Conservation (phyloP, 2,888 invertebrate species). For the Habroteleia sp. region DNA sequence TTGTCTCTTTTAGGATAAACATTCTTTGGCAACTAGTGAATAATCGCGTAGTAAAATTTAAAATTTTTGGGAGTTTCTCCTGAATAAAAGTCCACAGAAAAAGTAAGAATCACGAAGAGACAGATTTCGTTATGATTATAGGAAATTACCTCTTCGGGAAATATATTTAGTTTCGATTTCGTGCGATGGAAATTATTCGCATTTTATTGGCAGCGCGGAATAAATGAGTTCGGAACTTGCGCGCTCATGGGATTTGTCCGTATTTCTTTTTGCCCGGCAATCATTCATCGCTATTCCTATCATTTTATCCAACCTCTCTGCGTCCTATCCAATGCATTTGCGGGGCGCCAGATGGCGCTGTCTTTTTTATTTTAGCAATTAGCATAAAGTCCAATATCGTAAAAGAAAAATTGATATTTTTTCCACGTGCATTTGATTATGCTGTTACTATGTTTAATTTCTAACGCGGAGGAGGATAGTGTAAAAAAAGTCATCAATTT, state of each 20-base stretch:
- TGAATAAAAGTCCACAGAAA: too few relatives aligned
- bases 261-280: constrained; percentile 31
- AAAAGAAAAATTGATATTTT: too few relatives aligned
- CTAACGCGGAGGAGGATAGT: too few relatives aligned
- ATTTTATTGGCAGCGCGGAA: constrained; percentile 75
- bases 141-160: constrained; percentile 57
- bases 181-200: constrained; percentile 73
- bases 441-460: too few relatives aligned
- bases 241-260: constrained; percentile 42
- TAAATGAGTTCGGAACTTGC: constrained; percentile 71
- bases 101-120: too few relatives aligned
- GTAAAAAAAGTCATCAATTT: too few relatives aligned
- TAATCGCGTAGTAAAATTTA: too few relatives aligned
- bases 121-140: constrained; percentile 46
- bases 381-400: constrained; percentile 21
- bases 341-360: constrained; percentile 14
- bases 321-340: constrained; percentile 20
- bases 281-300: constrained; percentile 42
- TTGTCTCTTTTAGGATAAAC: too few relatives aligned
- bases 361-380: constrained; percentile 27
- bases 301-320: constrained; percentile 38
- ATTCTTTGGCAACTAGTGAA: too few relatives aligned
- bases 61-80: too few relatives aligned
- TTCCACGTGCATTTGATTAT: too few relatives aligned
- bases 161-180: constrained; percentile 69